Evolutionary conservation across 2,888 invertebrate species (phyloP).

Genomic region (Stictocephala bisonia): DNA sequence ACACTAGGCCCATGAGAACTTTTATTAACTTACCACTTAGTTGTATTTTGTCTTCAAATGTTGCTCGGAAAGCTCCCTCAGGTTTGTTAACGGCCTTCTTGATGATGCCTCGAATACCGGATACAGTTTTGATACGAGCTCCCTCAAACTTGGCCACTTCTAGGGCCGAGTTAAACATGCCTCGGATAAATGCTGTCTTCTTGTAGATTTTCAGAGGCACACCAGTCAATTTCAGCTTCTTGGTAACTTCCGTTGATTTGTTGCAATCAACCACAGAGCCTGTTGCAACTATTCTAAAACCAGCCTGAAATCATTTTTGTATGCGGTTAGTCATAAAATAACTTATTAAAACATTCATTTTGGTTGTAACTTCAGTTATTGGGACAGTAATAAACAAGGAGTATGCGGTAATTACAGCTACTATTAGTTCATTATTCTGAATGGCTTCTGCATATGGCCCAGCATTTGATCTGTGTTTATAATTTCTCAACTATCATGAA

Average conservation of each 20-base stretch:
- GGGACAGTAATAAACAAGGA: too few species aligned
- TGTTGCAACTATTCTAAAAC: conserved; percentile 96
- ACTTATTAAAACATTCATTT: too few species aligned
- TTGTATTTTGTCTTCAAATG: conserved; percentile 97
- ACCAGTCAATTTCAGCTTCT: conserved; percentile 97
- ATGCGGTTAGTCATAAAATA: too few species aligned
- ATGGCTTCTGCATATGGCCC: too few species aligned
- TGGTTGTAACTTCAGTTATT: too few species aligned
- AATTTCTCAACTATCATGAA: too few species aligned
- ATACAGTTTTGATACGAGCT: conserved; percentile 93
- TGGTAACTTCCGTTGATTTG: conserved; percentile 93
- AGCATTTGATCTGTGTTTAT: too few species aligned
- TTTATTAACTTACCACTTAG: conserved; percentile 78
- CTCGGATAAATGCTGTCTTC: conserved; percentile 96
- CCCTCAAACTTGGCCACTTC: conserved; percentile 98
- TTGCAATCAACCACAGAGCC: conserved; percentile 96
- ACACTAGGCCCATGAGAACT: too few species aligned
- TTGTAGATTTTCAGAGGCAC: conserved; percentile 93
- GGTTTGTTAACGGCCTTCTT: conserved; percentile 89
- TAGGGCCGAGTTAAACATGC: conserved; percentile 93
- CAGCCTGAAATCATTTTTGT: conserved; percentile 65
- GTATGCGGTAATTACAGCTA: too few species aligned
- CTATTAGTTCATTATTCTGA: too few species aligned
- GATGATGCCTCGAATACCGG: conserved; percentile 96
- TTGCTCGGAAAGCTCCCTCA: conserved; percentile 93